These are phyloP conservation scores for Macaria liturata DNA, from an alignment of 2,888 invertebrate genomes.

Conservation along the genomic window DNA sequence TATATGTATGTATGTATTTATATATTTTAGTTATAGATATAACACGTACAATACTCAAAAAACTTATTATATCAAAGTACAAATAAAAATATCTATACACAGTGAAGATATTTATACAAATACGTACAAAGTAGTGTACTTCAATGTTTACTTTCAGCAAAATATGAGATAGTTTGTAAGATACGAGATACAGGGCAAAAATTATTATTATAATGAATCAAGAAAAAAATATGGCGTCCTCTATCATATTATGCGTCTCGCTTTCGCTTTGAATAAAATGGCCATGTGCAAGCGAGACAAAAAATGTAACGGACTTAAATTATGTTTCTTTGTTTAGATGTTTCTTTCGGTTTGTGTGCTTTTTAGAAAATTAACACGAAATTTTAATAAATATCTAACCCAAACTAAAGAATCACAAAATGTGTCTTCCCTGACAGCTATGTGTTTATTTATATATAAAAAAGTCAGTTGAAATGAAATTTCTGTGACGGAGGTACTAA, in stretches of 20 bases:
- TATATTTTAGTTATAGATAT: slow-evolving; percentile 5
- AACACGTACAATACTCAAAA: slow-evolving; percentile 35
- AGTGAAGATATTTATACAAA: slow-evolving; percentile 18
- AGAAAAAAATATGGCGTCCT: too few relatives aligned
- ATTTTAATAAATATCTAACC: too few relatives aligned
- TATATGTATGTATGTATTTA: not conserved
- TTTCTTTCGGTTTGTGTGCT: not conserved
- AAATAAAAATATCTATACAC: slow-evolving; percentile 28
- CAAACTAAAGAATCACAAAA: too few relatives aligned
- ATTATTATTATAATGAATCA: too few relatives aligned
- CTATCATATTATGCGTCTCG: too few relatives aligned
- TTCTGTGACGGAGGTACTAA: slow-evolving; percentile 18
- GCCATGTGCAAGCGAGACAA: too few relatives aligned
- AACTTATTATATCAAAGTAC: slow-evolving; percentile 32
- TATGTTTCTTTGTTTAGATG: too few relatives aligned
- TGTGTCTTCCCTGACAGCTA: slow-evolving; percentile 25
- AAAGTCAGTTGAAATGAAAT: slow-evolving; percentile 31
- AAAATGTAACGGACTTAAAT: too few relatives aligned
- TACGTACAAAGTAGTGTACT: slow-evolving; percentile 34
- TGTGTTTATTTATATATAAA: slow-evolving; percentile 12
- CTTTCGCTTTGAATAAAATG: too few relatives aligned
- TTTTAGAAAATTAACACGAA: too few relatives aligned
- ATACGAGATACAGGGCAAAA: slow-evolving; percentile 19
- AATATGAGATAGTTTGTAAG: slow-evolving; percentile 18
- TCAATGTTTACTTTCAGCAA: slow-evolving; percentile 29